These are phyloP conservation scores for Trichonephila inaurata DNA, from an alignment of 1,140 invertebrate genomes.

Conservation along the genomic window DNA sequence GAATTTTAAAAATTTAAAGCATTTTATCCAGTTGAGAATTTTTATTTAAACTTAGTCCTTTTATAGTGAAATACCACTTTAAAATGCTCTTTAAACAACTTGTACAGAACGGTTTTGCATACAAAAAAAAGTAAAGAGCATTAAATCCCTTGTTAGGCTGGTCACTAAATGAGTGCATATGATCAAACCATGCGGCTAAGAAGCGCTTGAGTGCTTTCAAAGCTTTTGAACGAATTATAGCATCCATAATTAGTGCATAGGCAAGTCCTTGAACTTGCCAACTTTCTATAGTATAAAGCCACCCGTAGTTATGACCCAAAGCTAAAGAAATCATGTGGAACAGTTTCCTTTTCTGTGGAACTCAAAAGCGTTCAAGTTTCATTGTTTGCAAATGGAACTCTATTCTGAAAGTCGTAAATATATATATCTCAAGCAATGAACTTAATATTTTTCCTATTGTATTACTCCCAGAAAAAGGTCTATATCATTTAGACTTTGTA, in stretches of 20 bases:
- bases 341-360: neutral
- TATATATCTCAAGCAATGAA: no score
- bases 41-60: no score
- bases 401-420: neutral
- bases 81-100: neutral
- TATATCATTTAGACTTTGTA: no score
- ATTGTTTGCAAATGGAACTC: conserved; percentile 11
- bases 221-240: conserved; percentile 44
- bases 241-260: conserved; percentile 55
- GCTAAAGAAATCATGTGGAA: neutral
- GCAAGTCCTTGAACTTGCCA: conserved; percentile 36
- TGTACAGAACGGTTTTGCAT: neutral
- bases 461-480: no score
- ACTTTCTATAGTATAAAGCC: conserved; percentile 5
- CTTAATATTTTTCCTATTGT: no score
- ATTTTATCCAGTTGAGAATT: no score
- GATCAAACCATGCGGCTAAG: neutral
- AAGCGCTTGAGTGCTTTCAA: neutral
- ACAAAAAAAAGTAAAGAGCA: neutral
- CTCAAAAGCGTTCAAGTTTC: neutral
- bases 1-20: no score
- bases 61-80: no score
- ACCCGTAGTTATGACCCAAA: neutral
- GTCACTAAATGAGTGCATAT: conserved; percentile 12
- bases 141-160: neutral